Evolutionary conservation across 2,888 invertebrate species (phyloP), one percentile per base, ranked within the genome.

Genomic region (Diachrysia chrysitis): DNA sequence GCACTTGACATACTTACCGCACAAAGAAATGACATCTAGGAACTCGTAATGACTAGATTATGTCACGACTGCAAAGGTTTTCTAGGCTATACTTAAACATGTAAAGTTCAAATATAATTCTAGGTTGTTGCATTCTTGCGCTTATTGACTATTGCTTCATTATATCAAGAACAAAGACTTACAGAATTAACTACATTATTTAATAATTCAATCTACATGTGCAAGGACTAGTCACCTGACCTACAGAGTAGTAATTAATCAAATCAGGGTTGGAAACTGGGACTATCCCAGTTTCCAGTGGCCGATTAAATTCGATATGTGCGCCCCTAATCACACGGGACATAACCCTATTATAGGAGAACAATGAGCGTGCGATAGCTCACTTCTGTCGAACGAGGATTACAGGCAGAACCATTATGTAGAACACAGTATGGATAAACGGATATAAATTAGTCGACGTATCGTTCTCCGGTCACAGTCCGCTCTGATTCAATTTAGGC

Each of bases 1-100:
- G 82, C 84, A 85, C 86, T 87, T 87, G 87, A 85, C 85, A 87
- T 73, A 83, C 77, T 75, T 84, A 56, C 29, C 32, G 53, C 61
- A 83, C 79, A 82, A 83, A 83, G 77, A 81, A 83, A 79, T 77
- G 58, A 73, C 73, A 79, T 78, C 80, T 77, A 82, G 77, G 79
- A 82, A 79, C 76, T 70, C 64, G 53, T 73, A 81, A 82, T 69
- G 63, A 65, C 64, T 73, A 71, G 69, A 78, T 82, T 78, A 81
- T 71, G 73, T 82, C 81, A 81, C 68, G 78, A 80, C 61, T 61
- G 35, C 58, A 73, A 76, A 79, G 73, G 65, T 70, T 61, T 42
- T 71, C 58, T 73, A 77, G 23, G 19, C 73, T 61, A 37, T 62
- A 67, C 63, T 65, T 77, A 61, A 29, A 6, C 29, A 21, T 14